Evolutionary conservation across 2,888 invertebrate genomes (phyloP).

Genomic region (Tenthredo scrophulariae): DNA sequence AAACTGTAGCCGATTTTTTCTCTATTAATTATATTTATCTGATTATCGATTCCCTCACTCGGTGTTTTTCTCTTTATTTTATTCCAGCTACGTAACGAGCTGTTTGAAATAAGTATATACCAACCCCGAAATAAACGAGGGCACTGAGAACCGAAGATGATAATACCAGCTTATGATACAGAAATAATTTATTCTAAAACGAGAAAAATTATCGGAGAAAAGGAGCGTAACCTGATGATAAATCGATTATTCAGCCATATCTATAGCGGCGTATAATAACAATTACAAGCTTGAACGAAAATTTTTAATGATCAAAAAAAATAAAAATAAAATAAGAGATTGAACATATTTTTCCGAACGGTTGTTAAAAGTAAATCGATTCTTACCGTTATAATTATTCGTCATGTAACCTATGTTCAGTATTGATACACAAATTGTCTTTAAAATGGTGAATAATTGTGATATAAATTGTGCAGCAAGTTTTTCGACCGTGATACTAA

Average conservation of each 20-base stretch:
- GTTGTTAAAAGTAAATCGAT: not conserved
- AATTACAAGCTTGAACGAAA: not conserved
- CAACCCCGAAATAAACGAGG: too few species aligned
- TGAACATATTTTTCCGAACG: not conserved
- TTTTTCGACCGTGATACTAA: not conserved
- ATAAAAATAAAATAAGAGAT: not conserved
- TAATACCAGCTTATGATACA: not conserved
- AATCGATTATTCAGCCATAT: not conserved
- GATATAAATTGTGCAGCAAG: not conserved
- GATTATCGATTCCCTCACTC: not conserved
- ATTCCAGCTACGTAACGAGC: not conserved
- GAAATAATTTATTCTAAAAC: not conserved
- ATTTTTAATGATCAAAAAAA: not conserved
- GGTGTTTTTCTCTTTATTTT: not conserved
- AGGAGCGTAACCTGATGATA: not conserved
- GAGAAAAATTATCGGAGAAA: not conserved
- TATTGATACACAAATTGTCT: not conserved
- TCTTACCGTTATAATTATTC: not conserved
- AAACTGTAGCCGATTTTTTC: too few species aligned
- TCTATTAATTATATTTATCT: not conserved
- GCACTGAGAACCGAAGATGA: not conserved
- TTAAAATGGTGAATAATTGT: not conserved
- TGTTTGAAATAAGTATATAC: too few species aligned
- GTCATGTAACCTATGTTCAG: not conserved
- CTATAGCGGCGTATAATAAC: not conserved